phyloP scores from a whole-genome alignment of 2,113 vertebrate genomes.

The Galemys pyrenaicus region DNA sequence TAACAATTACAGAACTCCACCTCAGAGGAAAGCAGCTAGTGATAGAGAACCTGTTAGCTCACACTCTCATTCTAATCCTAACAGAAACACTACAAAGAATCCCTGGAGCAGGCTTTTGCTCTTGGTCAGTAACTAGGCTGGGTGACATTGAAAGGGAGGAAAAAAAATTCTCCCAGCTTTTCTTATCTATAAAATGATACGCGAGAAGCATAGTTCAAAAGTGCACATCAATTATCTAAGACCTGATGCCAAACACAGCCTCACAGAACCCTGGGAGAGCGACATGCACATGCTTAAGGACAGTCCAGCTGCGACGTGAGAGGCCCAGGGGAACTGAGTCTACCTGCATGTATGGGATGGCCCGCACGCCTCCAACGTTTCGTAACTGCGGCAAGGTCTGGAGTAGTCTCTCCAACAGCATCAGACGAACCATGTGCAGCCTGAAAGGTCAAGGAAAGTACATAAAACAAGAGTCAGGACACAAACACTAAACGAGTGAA shows the following conservation, averaged over 20 bases:
- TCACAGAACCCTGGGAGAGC: neutral
- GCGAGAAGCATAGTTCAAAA: neutral
- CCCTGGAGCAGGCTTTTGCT: neutral
- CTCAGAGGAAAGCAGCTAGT: neutral
- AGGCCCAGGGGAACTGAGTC: neutral
- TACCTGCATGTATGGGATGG: slow-evolving; percentile 99
- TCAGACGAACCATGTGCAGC: slow-evolving; percentile 97
- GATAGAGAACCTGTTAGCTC: neutral
- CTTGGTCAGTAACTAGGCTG: neutral
- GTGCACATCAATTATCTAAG: neutral
- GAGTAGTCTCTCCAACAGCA: slow-evolving; percentile 96
- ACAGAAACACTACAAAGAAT: neutral
- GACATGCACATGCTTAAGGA: neutral
- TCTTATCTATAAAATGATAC: slow-evolving; percentile 32
- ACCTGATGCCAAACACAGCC: neutral
- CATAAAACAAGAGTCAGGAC: neutral
- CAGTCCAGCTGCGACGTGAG: accelerated
- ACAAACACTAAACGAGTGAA: neutral
- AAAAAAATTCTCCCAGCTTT: neutral
- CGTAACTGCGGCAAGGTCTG: slow-evolving; percentile 95
- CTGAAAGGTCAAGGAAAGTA: slow-evolving; percentile 80
- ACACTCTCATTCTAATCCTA: neutral
- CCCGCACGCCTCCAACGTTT: slow-evolving; percentile 95
- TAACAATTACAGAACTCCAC: neutral
- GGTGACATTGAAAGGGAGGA: neutral